Percentiles rank a stretch among this genome's conserved stretches.
Evolutionary conservation across 2,888 invertebrate species (phyloP).

Genomic region (Agrotis ipsilon): DNA sequence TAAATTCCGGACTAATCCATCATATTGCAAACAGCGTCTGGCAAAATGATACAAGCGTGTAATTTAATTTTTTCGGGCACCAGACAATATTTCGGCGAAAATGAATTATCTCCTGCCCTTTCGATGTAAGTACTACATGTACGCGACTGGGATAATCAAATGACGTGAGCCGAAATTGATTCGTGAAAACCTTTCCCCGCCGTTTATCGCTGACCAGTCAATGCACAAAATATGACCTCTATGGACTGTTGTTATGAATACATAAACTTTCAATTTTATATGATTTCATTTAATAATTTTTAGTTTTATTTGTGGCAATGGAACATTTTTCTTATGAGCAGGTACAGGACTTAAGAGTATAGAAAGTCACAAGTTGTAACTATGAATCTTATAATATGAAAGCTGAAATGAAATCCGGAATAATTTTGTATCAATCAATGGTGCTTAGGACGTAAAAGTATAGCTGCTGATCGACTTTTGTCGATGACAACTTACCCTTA

Average conservation of each 20-base stretch:
- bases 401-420: background rate
- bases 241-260: background rate
- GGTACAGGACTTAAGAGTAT: too few relatives aligned
- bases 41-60: constrained; percentile 67
- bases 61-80: constrained; percentile 75
- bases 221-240: constrained; percentile 52
- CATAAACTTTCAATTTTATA: background rate
- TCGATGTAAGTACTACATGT: constrained; percentile 70
- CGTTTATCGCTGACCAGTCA: constrained; percentile 52
- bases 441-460: too few relatives aligned
- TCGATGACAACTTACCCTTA: too few relatives aligned
- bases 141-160: constrained; percentile 79
- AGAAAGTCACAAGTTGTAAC: too few relatives aligned
- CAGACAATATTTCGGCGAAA: constrained; percentile 82
- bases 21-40: constrained; percentile 47
- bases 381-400: too few relatives aligned
- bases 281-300: background rate
- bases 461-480: background rate
- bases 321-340: too few relatives aligned
- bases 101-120: constrained; percentile 83
- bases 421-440: too few relatives aligned
- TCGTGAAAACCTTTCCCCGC: constrained; percentile 70
- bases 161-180: constrained; percentile 77
- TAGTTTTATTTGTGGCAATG: too few relatives aligned
- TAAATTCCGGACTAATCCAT: constrained; percentile 43